Base-by-base conservation (phyloP, 2,113 vertebrate species). In the Parus major region DNA sequence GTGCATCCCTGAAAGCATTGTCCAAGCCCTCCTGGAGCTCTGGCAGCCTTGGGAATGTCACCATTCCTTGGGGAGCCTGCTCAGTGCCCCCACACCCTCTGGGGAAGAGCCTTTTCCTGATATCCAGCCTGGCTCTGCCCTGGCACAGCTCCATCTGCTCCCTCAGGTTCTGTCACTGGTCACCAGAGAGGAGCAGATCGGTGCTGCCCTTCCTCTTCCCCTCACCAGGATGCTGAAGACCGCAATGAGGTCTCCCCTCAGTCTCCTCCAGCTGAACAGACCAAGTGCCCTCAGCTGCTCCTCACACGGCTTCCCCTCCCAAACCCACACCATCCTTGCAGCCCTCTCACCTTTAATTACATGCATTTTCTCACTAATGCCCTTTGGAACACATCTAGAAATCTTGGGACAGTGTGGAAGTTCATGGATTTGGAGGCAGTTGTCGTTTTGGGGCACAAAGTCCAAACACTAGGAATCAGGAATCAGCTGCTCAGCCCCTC, bases 1-100 rank as follows among this genome's bases (percentile, higher is more conserved):
- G 24, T 47, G 6, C n/a, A 12, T 39, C 39, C 39, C 33, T 75
- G 12, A 19, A 24, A 55, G 24, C 1, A 0, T 1, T 41, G 24
- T 9, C 28, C n/a, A 75, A 46, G 28, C 0, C 0, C 24, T 39
- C 9, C 14, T 41, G 55, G 28, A 53, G 28, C 11, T 75, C 60
- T 89, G n/a, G 3, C 28, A 82, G 46, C 46, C 53, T 68, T 1
- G 3, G 17, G 16, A 13, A 13, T 0, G 1, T 39, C 15, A 2
- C 33, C 33, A 39, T 50, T 66, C 39, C 19, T 6, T 39, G 46
- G 19, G 19, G 19, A 52, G 15, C 7, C 33, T 82, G 6, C 1
- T 0, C 52, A 46, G 19, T 46, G 39, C 16, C 35, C 4, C 3
- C 5, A 0, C 12, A 29, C 11, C 3, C 22, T 41, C 11, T 29